Percentiles rank a stretch among this genome's conserved stretches.
Conservation (phyloP, 2,113 vertebrate genomes). For the Scalopus aquaticus region DNA sequence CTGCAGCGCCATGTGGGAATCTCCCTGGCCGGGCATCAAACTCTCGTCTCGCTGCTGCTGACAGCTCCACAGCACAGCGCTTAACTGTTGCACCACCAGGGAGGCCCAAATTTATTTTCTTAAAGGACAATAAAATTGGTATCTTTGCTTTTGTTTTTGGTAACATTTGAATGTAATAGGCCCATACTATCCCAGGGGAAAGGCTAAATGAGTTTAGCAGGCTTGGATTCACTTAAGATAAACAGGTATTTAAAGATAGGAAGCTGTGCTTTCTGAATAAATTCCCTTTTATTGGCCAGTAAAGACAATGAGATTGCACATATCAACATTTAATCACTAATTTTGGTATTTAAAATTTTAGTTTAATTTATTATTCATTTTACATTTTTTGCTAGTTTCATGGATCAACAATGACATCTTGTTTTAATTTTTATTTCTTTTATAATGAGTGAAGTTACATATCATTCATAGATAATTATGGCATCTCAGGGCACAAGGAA, state of each 20-base stretch:
- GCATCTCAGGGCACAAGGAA: background rate
- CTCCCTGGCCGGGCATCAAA: no score
- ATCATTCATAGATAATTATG: background rate
- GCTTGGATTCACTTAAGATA: background rate
- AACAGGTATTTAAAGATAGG: background rate
- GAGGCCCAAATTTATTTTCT: no score
- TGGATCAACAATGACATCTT: background rate
- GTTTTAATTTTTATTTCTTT: conserved; percentile 33
- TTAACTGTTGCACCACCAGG: no score
- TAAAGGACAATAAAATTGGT: background rate
- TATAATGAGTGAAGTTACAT: background rate
- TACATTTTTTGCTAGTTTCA: background rate
- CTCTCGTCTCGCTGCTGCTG: no score
- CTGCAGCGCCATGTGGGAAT: no score
- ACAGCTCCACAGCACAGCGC: no score
- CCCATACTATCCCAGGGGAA: background rate
- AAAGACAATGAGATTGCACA: background rate
- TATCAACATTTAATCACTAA: background rate
- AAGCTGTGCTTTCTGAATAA: background rate
- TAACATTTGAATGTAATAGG: background rate
- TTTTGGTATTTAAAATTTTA: background rate
- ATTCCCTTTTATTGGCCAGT: background rate
- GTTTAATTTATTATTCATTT: background rate
- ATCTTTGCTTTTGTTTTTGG: background rate
- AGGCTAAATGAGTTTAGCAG: background rate